These are phyloP conservation scores for Clarias magur DNA, from an alignment of 2,113 vertebrate species.

Conservation along the genomic window DNA sequence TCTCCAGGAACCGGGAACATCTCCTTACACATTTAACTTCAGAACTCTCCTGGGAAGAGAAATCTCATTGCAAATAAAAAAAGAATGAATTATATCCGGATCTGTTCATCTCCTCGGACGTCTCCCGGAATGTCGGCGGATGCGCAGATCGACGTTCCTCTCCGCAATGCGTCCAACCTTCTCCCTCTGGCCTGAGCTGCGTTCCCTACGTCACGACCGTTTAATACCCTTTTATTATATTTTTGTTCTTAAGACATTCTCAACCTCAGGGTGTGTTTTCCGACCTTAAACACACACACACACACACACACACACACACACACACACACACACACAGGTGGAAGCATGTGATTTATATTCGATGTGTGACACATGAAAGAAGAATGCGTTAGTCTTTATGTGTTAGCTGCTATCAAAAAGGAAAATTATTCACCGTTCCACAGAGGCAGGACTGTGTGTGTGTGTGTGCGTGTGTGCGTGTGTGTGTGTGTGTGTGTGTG, in stretches of 20 bases:
- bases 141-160: not conserved
- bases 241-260: not conserved
- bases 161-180: not conserved
- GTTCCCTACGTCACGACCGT: not conserved
- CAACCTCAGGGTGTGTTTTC: constrained; percentile 32
- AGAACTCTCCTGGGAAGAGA: not conserved
- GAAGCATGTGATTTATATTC: constrained; percentile 16
- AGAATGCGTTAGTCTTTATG: not conserved
- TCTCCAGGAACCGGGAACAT: too few relatives aligned
- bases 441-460: not conserved
- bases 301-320: constrained; percentile 18
- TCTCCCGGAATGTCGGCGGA: not conserved
- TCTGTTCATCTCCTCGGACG: not conserved
- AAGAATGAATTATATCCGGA: not conserved
- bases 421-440: not conserved
- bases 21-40: not conserved
- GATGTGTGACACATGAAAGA: constrained; percentile 7
- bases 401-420: constrained; percentile 9
- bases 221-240: not conserved
- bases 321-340: constrained; percentile 17
- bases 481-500: constrained; percentile 19
- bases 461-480: constrained; percentile 21
- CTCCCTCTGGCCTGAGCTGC: not conserved
- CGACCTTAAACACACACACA: constrained; percentile 4
- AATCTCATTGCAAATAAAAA: not conserved